A percentile compares a stretch with the other conserved stretches of the same genome.
These are phyloP conservation scores for Neodiprion pinetum DNA, from an alignment of 1,140 invertebrate species.

Conservation along the genomic window DNA sequence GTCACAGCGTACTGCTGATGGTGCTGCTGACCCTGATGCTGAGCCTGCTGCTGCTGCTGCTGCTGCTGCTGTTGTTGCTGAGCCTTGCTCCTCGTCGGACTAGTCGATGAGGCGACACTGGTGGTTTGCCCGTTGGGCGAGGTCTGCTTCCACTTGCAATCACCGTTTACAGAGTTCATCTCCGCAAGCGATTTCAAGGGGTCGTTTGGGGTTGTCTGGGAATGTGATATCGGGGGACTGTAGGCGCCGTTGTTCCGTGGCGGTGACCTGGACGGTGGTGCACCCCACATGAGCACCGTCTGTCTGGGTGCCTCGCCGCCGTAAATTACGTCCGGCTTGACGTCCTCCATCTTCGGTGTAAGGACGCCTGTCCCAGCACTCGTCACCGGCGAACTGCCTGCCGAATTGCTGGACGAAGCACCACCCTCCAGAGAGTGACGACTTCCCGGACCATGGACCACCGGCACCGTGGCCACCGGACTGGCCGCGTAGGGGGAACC, in stretches of 20 bases:
- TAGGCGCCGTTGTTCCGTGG: slow-evolving; percentile 58
- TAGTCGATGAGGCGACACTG: slow-evolving; percentile 32
- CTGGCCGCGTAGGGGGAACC: slow-evolving; percentile 56
- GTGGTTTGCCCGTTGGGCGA: slow-evolving; percentile 48
- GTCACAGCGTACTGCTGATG: slow-evolving; percentile 35
- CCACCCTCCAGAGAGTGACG: slow-evolving; percentile 64
- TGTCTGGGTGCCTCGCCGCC: slow-evolving; percentile 71
- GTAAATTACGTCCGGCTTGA: slow-evolving; percentile 63
- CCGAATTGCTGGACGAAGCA: slow-evolving; percentile 63
- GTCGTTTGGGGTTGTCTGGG: slow-evolving; percentile 48
- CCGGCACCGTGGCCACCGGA: slow-evolving; percentile 50
- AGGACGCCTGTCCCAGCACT: slow-evolving; percentile 63
- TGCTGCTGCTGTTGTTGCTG: slow-evolving; percentile 40
- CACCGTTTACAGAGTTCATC: slow-evolving; percentile 64
- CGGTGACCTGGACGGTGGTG: slow-evolving; percentile 57
- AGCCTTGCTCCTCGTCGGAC: slow-evolving; percentile 49
- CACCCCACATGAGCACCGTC: slow-evolving; percentile 88
- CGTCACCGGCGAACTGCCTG: slow-evolving; percentile 63
- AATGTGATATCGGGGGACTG: slow-evolving; percentile 57
- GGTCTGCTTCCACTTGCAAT: slow-evolving; percentile 62
- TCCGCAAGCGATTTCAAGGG: slow-evolving; percentile 68
- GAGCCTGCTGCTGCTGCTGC: slow-evolving; percentile 12
- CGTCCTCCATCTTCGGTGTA: slow-evolving; percentile 71
- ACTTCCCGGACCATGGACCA: slow-evolving; percentile 56
- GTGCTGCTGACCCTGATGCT: slow-evolving; percentile 29